phyloP scores from a whole-genome alignment of 2,113 vertebrate genomes.

The Dicrurus megarhynchus region DNA sequence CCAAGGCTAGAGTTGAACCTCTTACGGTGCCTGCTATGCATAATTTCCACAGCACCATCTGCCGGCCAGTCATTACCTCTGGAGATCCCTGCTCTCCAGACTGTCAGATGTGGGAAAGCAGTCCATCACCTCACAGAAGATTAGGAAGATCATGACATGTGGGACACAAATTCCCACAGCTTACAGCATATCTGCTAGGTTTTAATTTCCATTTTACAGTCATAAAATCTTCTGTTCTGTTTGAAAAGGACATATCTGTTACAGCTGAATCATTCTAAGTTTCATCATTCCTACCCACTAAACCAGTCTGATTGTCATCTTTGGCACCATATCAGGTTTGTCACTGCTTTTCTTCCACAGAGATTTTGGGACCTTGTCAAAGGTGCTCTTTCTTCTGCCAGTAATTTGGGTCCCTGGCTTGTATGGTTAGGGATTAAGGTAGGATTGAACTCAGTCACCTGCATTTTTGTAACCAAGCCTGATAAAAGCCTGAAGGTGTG shows the following conservation, averaged over 20 bases:
- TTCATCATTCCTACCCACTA: neutral
- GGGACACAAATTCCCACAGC: neutral
- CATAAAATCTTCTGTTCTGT: neutral
- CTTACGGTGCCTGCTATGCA: fast-evolving
- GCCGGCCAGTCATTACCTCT: neutral
- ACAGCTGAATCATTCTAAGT: neutral
- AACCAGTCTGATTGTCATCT: neutral
- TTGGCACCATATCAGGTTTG: neutral
- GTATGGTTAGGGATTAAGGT: neutral
- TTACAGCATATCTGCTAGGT: neutral
- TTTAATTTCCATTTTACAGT: neutral
- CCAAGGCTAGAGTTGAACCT: fast-evolving
- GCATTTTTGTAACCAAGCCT: neutral
- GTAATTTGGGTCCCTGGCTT: neutral
- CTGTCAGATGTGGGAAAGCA: neutral
- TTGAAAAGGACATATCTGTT: neutral
- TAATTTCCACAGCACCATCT: neutral
- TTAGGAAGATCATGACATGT: neutral
- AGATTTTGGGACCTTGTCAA: neutral
- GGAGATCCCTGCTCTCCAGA: neutral
- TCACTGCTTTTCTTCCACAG: neutral
- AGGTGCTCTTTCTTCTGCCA: neutral
- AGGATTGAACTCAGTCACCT: neutral
- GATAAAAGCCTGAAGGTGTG: neutral
- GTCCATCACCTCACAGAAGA: neutral